Conservation (phyloP, 2,888 invertebrate species). For the Lacanobia wlatinum region DNA sequence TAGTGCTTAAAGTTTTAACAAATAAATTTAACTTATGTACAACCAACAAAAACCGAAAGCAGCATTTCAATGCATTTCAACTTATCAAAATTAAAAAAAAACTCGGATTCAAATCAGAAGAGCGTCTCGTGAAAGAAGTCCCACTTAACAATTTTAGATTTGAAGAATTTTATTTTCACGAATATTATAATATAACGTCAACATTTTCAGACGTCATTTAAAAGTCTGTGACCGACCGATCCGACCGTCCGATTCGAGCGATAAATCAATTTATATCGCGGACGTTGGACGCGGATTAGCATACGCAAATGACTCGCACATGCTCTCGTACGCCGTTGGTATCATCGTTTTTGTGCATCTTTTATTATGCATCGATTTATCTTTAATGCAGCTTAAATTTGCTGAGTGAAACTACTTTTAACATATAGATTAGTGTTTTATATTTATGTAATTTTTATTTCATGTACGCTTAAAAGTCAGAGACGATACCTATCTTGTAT, state of each 20-base stretch:
- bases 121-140: background rate
- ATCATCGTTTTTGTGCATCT: slow-evolving; percentile 48
- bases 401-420: background rate
- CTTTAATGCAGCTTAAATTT: slow-evolving; percentile 6
- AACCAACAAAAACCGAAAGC: no score
- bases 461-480: no score
- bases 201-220: slow-evolving; percentile 44
- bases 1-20: no score
- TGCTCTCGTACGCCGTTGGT: slow-evolving; percentile 40
- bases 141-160: background rate
- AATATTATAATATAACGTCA: no score
- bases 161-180: background rate
- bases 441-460: no score
- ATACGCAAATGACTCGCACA: slow-evolving; percentile 66
- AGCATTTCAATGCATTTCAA: no score
- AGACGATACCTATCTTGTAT: no score
- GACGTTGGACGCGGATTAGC: slow-evolving; percentile 59
- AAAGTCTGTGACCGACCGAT: slow-evolving; percentile 39
- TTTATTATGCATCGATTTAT: slow-evolving; percentile 35
- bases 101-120: no score
- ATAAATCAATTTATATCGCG: slow-evolving; percentile 66
- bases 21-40: no score
- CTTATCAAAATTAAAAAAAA: no score
- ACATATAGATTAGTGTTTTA: no score
- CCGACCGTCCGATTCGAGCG: slow-evolving; percentile 47